These are phyloP conservation scores for Xiphorhynchus elegans DNA, from an alignment of 2,113 vertebrate species.

Conservation along the genomic window DNA sequence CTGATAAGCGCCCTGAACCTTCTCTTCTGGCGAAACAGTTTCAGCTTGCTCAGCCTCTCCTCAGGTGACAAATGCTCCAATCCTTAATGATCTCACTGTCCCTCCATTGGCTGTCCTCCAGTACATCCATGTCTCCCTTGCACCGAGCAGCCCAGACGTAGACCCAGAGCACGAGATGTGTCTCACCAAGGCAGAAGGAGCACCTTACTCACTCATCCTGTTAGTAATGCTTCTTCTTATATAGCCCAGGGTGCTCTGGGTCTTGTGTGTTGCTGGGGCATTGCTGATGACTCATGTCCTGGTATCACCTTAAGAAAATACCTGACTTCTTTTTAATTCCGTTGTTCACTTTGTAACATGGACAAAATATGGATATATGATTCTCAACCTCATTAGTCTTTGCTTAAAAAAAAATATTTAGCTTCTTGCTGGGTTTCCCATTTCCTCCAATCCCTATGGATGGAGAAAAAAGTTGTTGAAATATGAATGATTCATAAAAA, in stretches of 20 bases:
- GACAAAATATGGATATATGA: neutral
- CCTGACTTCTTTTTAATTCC: neutral
- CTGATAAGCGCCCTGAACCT: neutral
- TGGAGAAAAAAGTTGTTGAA: neutral
- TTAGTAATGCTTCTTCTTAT: neutral
- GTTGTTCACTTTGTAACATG: neutral
- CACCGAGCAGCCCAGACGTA: neutral
- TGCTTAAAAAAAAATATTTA: neutral
- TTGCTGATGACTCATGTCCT: neutral
- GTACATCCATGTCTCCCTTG: neutral
- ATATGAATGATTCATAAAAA: neutral
- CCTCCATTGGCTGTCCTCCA: neutral
- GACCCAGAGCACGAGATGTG: neutral
- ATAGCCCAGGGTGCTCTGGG: neutral
- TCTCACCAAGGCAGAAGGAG: neutral
- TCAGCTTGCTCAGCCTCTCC: neutral
- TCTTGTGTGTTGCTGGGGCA: neutral
- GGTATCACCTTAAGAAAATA: neutral
- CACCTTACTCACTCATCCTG: neutral
- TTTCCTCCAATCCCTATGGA: neutral
- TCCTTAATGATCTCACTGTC: too few relatives aligned
- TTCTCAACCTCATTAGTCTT: neutral
- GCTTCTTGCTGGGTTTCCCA: neutral
- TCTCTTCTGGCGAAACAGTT: neutral
- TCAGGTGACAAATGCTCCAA: neutral